phyloP scores from a whole-genome alignment of 1,140 invertebrate genomes.

The Amyelois transitella region DNA sequence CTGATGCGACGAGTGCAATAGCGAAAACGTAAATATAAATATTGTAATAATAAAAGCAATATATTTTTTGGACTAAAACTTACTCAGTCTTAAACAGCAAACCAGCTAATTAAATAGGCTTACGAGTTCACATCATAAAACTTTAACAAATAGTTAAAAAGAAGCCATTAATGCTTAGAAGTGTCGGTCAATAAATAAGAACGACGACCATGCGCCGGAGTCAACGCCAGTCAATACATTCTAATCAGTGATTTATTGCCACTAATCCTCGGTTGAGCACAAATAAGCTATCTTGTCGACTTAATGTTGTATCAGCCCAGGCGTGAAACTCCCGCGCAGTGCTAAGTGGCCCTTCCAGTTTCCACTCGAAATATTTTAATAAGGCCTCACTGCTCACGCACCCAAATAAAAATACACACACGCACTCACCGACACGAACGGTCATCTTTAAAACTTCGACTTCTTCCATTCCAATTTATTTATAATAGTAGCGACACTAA shows the following conservation, averaged over 20 bases:
- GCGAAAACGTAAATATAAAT: too few species aligned
- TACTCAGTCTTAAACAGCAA: neutral
- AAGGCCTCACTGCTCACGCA: constrained; percentile 71
- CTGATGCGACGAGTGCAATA: too few species aligned
- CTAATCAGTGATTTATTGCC: constrained; percentile 73
- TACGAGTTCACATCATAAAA: constrained; percentile 34
- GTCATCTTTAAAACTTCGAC: constrained; percentile 41
- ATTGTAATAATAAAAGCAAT: too few species aligned
- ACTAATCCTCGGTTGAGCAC: constrained; percentile 70
- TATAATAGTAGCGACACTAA: constrained; percentile 72
- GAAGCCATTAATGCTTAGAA: constrained; percentile 55
- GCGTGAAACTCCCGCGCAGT: constrained; percentile 72
- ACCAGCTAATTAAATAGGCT: constrained; percentile 44
- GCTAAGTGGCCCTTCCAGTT: constrained; percentile 74
- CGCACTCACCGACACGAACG: constrained; percentile 50
- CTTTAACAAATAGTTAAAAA: constrained; percentile 43
- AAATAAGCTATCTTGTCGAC: constrained; percentile 74
- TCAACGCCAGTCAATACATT: constrained; percentile 71
- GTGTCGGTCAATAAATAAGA: constrained; percentile 58
- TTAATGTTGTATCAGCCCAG: constrained; percentile 71
- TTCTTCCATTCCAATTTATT: constrained; percentile 52
- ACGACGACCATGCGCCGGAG: constrained; percentile 46
- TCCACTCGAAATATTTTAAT: constrained; percentile 75
- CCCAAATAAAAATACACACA: constrained; percentile 70
- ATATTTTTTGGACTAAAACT: too few species aligned